Base-by-base conservation (phyloP, 1,140 invertebrate genomes). In the Radopholus similis region DNA sequence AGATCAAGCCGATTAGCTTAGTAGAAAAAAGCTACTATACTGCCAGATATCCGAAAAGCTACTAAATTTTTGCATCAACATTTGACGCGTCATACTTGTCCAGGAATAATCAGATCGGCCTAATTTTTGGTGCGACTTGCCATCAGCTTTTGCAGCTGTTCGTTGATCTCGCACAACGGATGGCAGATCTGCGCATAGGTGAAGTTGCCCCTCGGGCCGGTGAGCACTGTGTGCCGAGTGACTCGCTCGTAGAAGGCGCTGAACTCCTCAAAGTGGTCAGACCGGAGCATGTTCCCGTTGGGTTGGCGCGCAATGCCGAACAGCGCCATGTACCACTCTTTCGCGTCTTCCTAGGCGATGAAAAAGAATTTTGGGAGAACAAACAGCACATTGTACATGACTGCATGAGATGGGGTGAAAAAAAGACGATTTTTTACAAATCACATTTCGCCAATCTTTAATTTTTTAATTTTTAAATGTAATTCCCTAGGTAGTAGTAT, bases 291-390 rank as follows among this genome's bases (percentile, higher is more conserved):
- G 40, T 73, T 73, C 42, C 74, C 73, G 23, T 55, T 23, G 30
- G 37, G 37, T 21, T 32, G 13, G 5, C 35, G 59, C n/a, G 38
- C 35, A 21, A 74, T 35, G 23, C 56, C 69, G 47, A 73, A 77
- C 15, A 73, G 21, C 8, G 72, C 72, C 74, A 73, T 73, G 37
- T 73, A 73, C 74, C 74, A 73, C 28, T 51, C 60, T 37, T 62
- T 62, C 18, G 59, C 40, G 1, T 26, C 21, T 26, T 62, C 40
- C 59, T 62, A 44, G n/a, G 44, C 28, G 26, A 35, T 13, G 23
- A 51, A 51, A n/a, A n/a, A n/a, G n/a, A n/a, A n/a, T n/a, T n/a
- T n/a, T n/a, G n/a, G n/a, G n/a, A n/a, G n/a, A n/a, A 51, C 23
- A 26, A 51, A 21, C 0, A 18, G 47, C 23, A 1, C 23, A 26